phyloP scores from a whole-genome alignment of 2,113 vertebrate genomes.

The Rostratula benghalensis region DNA sequence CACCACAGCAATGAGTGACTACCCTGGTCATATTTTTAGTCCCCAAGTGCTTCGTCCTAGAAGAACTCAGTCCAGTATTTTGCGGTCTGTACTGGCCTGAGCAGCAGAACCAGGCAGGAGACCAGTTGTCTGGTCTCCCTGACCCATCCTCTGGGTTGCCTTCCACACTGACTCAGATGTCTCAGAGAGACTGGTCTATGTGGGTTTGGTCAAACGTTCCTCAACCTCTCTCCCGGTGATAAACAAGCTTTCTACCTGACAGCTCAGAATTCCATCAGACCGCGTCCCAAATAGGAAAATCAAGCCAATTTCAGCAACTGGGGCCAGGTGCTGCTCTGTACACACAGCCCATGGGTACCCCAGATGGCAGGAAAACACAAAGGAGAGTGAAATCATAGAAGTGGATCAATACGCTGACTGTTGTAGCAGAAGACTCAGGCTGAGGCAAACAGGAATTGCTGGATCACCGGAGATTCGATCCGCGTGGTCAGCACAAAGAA shows the following conservation, averaged over 20 bases:
- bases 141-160: not conserved
- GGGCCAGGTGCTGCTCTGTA: not conserved
- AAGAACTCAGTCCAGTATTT: not conserved
- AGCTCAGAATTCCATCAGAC: not conserved
- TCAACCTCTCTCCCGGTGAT: not conserved
- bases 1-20: not conserved
- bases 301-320: not conserved
- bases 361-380: not conserved
- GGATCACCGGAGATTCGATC: not conserved
- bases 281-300: not conserved
- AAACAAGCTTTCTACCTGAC: not conserved
- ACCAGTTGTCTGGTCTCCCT: not conserved
- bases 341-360: not conserved
- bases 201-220: not conserved
- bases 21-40: not conserved
- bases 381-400: not conserved
- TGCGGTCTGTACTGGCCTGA: too few species aligned
- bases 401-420: not conserved
- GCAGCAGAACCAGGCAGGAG: not conserved
- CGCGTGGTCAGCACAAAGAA: not conserved
- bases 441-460: not conserved
- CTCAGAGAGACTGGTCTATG: not conserved
- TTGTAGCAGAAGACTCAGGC: not conserved
- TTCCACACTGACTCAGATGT: not conserved
- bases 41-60: not conserved